Conservation (phyloP, 2,888 invertebrate species). For the Altica lythri region DNA sequence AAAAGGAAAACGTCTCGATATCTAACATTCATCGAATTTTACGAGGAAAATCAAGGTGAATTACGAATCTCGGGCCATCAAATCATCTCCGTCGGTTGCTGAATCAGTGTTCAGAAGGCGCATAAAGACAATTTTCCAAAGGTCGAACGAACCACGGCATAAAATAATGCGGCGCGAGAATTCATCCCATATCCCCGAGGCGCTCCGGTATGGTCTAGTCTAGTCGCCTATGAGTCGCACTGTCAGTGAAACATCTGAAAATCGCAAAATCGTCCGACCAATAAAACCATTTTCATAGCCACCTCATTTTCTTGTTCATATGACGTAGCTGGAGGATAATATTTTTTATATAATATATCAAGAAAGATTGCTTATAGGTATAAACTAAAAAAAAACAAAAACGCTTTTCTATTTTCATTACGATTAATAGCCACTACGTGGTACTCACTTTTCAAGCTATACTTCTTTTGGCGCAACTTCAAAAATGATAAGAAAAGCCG, state of each 20-base stretch:
- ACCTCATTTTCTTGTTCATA: slow-evolving; percentile 42
- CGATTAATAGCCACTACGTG: too few relatives aligned
- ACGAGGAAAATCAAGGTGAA: slow-evolving; percentile 32
- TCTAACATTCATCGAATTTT: slow-evolving; percentile 27
- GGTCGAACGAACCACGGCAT: slow-evolving; percentile 26
- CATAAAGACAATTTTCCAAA: slow-evolving; percentile 28
- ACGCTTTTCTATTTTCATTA: too few relatives aligned
- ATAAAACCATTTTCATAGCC: slow-evolving; percentile 47
- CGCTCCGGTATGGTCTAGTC: slow-evolving; percentile 22
- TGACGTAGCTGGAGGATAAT: slow-evolving; percentile 20
- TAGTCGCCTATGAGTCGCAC: slow-evolving; percentile 43
- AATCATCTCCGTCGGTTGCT: slow-evolving; percentile 34
- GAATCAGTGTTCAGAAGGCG: slow-evolving; percentile 34
- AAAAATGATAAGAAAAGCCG: too few relatives aligned
- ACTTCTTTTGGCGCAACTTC: too few relatives aligned
- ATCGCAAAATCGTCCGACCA: slow-evolving; percentile 40
- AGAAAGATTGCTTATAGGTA: too few relatives aligned
- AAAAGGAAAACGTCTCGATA: slow-evolving; percentile 20
- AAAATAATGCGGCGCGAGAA: slow-evolving; percentile 37
- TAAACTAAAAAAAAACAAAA: too few relatives aligned
- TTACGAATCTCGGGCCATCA: slow-evolving; percentile 29
- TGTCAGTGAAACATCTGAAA: slow-evolving; percentile 23
- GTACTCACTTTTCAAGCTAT: too few relatives aligned
- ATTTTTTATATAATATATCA: too few relatives aligned
- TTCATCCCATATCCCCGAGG: slow-evolving; percentile 33